These are phyloP conservation scores for Papilio xuthus DNA, from an alignment of 1,140 invertebrate genomes.

Conservation along the genomic window DNA sequence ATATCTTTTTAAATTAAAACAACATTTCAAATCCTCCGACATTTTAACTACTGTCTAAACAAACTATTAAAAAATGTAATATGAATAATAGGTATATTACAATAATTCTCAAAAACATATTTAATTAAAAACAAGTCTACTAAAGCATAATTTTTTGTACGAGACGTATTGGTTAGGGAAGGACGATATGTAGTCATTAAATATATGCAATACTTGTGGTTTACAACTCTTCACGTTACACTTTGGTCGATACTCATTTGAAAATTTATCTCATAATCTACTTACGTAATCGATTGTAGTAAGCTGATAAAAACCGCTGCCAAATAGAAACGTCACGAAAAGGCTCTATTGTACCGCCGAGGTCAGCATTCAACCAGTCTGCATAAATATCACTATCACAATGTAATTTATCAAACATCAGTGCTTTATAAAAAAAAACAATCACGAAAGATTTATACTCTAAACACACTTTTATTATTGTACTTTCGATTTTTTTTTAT, in stretches of 20 bases:
- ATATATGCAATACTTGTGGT: background rate
- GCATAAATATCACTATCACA: slow-evolving; percentile 15
- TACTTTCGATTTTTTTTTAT: slow-evolving; percentile 24
- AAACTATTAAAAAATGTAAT: too few species aligned
- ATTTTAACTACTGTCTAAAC: too few species aligned
- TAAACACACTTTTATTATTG: slow-evolving; percentile 33
- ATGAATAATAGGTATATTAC: too few species aligned
- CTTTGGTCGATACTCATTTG: background rate
- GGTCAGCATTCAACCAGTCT: slow-evolving; percentile 1
- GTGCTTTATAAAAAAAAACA: slow-evolving; percentile 9
- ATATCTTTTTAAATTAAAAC: too few species aligned
- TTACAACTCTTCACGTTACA: background rate
- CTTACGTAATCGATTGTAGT: slow-evolving; percentile 31
- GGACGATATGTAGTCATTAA: background rate
- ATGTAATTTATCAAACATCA: slow-evolving; percentile 25
- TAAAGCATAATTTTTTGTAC: too few species aligned
- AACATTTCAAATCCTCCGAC: too few species aligned
- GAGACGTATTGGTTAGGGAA: too few species aligned
- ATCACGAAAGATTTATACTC: too few species aligned
- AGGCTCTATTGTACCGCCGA: slow-evolving; percentile 15
- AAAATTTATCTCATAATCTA: slow-evolving; percentile 31
- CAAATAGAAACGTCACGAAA: slow-evolving; percentile 32
- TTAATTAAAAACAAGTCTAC: too few species aligned
- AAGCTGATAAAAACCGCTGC: slow-evolving; percentile 23
- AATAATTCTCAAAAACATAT: too few species aligned